phyloP scores from a whole-genome alignment of 2,797 vertebrate species.

The Chloroceryle inda region DNA sequence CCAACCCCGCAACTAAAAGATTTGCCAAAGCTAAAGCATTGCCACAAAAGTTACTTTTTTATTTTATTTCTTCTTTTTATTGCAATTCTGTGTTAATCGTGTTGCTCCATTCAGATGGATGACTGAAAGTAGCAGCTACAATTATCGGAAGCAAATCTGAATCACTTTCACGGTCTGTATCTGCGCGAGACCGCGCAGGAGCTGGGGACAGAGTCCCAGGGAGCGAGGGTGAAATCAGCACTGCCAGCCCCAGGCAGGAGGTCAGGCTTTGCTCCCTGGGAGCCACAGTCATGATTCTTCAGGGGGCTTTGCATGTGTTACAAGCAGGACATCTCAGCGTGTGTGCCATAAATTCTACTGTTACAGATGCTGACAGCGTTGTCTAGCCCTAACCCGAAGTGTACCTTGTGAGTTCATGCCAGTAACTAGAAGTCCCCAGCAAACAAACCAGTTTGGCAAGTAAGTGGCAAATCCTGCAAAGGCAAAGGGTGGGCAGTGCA shows the following conservation, averaged over 20 bases:
- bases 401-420: neutral
- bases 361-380: neutral
- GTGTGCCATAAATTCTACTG: neutral
- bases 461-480: neutral
- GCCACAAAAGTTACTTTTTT: neutral
- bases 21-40: neutral
- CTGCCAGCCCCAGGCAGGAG: neutral
- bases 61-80: neutral
- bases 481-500: fast-evolving
- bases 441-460: neutral
- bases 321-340: neutral
- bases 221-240: neutral
- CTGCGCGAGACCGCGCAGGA: neutral
- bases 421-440: neutral
- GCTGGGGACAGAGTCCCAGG: fast-evolving
- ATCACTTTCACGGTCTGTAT: neutral
- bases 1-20: neutral
- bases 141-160: neutral
- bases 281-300: neutral
- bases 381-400: neutral
- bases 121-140: neutral
- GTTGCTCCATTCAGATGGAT: neutral
- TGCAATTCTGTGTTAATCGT: neutral
- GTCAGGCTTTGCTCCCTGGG: neutral
- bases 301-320: neutral